Evolutionary conservation across 2,888 invertebrate species (phyloP), one percentile per base, ranked within the genome.

Genomic region (Dynastes tityus): DNA sequence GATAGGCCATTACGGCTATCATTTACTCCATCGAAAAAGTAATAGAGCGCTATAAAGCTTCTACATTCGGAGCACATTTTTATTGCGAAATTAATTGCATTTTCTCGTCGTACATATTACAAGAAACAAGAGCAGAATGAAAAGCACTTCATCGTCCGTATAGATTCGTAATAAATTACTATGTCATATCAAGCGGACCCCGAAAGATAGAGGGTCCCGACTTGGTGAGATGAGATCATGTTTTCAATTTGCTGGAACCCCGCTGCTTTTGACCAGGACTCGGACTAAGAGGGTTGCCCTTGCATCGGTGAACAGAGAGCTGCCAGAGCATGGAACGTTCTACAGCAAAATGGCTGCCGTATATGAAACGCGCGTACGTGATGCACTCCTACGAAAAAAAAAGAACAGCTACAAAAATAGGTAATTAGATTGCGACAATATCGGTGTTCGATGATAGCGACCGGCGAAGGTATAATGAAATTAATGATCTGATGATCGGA

Each of bases 241-340:
- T 86, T 87, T 87, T 87, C 86, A 86, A 87, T 87, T 86, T 87
- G 85, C 85, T 84, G 85, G 84, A 82, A 83, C 84, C 86, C 85
- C 84, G 83, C 85, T 84, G 86, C 81, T 85, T 82, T 82, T 80
- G 83, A 83, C 84, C 84, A 83, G 84, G 83, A 83, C 84, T 83
- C 78, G 83, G 85, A 58, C 70, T 63, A 49, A 58, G 78, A 75
- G 78, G 75, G 68, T 75, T 63, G 75, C 68, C 68, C 75, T 58
- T 70, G 53, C 68, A 37, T 65, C 29, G 27, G 55, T 29, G 64
- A 51, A 75, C 63, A 32, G 37, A 37, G n/a, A 64, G 32, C 49
- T 32, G 58, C 40, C 64, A 65, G 61, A 55, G 61, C 9, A 45
- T 22, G 76, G 22, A 65, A 65, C 53, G 51, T n/a, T 45, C 45